Base-by-base conservation (phyloP, 2,888 invertebrate genomes). In the Pachliopta kotzebuea region DNA sequence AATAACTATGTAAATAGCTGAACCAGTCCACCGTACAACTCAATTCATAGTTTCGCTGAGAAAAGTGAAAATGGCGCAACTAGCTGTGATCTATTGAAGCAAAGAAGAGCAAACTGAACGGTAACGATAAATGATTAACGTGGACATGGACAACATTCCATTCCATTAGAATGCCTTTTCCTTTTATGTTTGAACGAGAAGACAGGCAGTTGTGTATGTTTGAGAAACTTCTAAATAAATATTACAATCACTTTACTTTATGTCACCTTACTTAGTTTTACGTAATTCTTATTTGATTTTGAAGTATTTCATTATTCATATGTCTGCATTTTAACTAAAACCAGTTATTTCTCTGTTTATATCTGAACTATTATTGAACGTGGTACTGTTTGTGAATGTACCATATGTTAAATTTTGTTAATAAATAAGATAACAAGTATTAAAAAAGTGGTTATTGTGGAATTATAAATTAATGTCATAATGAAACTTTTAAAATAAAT, bases 61-160 rank as follows among this genome's bases (percentile, higher is more conserved):
- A 85, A 87, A 88, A 88, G 87, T 86, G 86, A 88, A 88, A 88
- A 85, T 83, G 69, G 71, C 70, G 68, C 69, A 67, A 67, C 66
- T 67, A 72, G 66, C 70, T 70, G 74, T 74, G 74, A 65, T 68
- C 68, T 63, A 69, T 65, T 66, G 71, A 66, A 67, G 71, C 69
- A 68, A 49, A 68, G 60, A 58, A 58, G 62, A 66, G 29, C 56
- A 68, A 70, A 65, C 63, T 62, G 26, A 61, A 61, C 65, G 45
- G 61, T 66, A 71, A n/a, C 67, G 70, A 63, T 67, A 65, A 65
- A 52, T 52, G 56, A 57, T 54, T 26, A 55, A 49, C 37, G 57
- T 59, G 31, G 59, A 49, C 60, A 37, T 49, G 53, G 31, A 56
- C 26, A 24, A 21, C 60, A 62, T 60, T 63, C 56, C 54, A 61